phyloP scores from a whole-genome alignment of 2,888 invertebrate species.

The Xestia sexstrigata region DNA sequence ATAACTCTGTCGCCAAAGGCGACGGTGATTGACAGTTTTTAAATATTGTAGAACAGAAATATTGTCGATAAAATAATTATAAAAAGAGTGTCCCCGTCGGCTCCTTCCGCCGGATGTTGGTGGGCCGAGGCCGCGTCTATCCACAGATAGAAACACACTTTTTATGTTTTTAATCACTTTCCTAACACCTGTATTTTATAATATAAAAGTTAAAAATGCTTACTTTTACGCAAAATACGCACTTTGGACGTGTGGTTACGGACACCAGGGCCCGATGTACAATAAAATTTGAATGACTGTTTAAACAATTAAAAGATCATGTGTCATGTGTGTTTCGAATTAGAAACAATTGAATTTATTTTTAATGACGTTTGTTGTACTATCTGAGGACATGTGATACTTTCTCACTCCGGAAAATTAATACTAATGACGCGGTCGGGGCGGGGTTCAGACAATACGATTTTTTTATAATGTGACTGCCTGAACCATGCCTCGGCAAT shows the following conservation, averaged over 20 bases:
- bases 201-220: background rate
- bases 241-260: background rate
- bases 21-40: conserved; percentile 17
- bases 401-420: conserved; percentile 21
- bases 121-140: conserved; percentile 39
- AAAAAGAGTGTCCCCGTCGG: conserved; percentile 29
- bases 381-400: conserved; percentile 23
- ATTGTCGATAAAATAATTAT: conserved; percentile 45
- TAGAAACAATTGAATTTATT: background rate
- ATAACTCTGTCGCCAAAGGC: background rate
- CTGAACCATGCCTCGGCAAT: background rate
- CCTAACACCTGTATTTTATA: background rate
- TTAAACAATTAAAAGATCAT: background rate
- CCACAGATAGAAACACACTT: conserved; percentile 3
- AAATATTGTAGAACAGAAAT: conserved; percentile 22
- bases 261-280: background rate
- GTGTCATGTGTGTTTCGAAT: too few relatives aligned
- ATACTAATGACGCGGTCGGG: conserved; percentile 25
- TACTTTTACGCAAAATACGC: background rate
- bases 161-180: conserved; percentile 16
- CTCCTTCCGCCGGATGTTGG: conserved; percentile 45
- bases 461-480: conserved; percentile 3
- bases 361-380: background rate
- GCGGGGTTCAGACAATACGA: background rate
- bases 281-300: background rate